Conservation (phyloP, 1,140 invertebrate species). For the Lepidurus apus region DNA sequence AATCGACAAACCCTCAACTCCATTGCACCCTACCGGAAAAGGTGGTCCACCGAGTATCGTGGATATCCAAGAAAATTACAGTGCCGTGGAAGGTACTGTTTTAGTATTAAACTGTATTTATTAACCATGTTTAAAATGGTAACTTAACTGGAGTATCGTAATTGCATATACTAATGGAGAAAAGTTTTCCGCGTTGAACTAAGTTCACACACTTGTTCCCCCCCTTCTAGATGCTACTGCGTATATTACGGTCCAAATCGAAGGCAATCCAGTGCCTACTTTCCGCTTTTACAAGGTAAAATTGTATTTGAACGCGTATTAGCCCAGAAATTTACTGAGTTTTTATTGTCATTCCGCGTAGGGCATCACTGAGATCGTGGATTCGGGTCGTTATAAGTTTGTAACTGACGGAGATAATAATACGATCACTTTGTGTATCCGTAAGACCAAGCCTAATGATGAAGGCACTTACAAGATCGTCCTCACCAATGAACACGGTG, state of each 20-base stretch:
- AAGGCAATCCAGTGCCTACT: constrained; percentile 86
- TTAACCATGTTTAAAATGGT: no score
- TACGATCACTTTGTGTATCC: constrained; percentile 84
- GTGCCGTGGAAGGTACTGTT: constrained; percentile 75
- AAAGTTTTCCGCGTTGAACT: background rate
- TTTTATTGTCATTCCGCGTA: constrained; percentile 36
- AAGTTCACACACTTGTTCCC: background rate
- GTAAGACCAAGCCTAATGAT: constrained; percentile 93
- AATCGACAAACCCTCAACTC: constrained; percentile 85
- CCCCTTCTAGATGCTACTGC: constrained; percentile 69
- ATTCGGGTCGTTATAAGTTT: constrained; percentile 87
- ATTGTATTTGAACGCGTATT: constrained; percentile 35
- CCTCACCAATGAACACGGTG: constrained; percentile 86
- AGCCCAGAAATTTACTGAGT: constrained; percentile 30
- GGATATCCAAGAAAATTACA: constrained; percentile 82
- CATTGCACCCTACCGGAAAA: constrained; percentile 66
- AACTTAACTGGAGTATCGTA: no score
- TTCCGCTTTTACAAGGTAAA: constrained; percentile 91
- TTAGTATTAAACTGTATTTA: background rate
- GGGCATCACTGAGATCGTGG: constrained; percentile 79
- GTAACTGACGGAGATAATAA: constrained; percentile 83
- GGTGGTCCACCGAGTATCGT: constrained; percentile 78
- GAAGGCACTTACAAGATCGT: constrained; percentile 94
- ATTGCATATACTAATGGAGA: background rate
- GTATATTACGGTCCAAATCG: constrained; percentile 78